These are phyloP conservation scores for Glossophaga mutica DNA, from an alignment of 2,797 vertebrate species.

Conservation along the genomic window DNA sequence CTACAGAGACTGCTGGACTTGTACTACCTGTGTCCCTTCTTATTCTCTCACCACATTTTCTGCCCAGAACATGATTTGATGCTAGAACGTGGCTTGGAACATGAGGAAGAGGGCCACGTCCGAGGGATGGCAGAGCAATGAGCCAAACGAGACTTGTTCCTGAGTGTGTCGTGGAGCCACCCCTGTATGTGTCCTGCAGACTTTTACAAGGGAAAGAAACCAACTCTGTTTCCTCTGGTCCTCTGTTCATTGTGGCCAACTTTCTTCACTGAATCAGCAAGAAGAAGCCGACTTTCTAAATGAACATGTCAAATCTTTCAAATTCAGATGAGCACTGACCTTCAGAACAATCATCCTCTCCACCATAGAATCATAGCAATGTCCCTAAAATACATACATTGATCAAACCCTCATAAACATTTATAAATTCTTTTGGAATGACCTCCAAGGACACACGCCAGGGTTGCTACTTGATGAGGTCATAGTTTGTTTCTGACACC, in stretches of 20 bases:
- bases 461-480: not conserved
- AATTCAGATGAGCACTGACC: not conserved
- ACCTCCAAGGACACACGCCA: not conserved
- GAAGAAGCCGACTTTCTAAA: not conserved
- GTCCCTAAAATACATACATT: not conserved
- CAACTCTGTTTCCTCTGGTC: no score
- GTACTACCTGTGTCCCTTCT: not conserved
- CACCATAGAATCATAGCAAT: fast-evolving
- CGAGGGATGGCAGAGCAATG: not conserved
- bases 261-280: not conserved
- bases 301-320: not conserved
- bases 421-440: not conserved
- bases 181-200: not conserved
- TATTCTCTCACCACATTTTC: not conserved
- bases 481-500: not conserved
- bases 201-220: not conserved
- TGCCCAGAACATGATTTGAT: not conserved
- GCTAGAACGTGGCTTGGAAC: not conserved
- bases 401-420: not conserved
- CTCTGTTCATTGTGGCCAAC: not conserved
- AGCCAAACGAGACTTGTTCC: not conserved
- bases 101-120: not conserved
- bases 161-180: not conserved
- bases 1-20: not conserved
- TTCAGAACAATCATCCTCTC: not conserved